These are phyloP conservation scores for Centropristis striata DNA, from an alignment of 2,113 vertebrate genomes.

Conservation along the genomic window DNA sequence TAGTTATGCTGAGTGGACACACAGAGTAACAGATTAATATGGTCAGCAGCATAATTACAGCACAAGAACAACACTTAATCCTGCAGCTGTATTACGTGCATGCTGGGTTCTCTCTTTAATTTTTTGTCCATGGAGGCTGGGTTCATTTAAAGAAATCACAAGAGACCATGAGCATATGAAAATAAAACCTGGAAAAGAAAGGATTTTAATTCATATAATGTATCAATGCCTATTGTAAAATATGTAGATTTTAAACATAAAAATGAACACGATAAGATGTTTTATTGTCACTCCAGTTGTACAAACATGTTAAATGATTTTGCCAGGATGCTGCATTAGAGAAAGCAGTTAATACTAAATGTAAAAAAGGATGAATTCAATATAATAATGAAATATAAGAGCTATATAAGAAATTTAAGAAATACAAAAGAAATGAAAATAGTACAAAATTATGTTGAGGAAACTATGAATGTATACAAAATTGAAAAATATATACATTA, in stretches of 20 bases:
- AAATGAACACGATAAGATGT: no score
- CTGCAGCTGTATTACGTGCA: constrained; percentile 59
- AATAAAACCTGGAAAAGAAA: neutral
- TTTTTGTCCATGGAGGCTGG: constrained; percentile 21
- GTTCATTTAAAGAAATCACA: constrained; percentile 21
- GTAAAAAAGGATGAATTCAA: no score
- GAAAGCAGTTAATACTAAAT: no score
- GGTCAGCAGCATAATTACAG: constrained; percentile 69
- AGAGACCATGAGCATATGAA: neutral
- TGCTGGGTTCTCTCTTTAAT: constrained; percentile 37
- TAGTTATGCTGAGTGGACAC: constrained; percentile 75
- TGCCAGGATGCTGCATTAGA: no score
- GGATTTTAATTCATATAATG: neutral
- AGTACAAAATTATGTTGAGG: no score
- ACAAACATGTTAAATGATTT: no score
- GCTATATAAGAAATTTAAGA: no score
- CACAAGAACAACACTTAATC: constrained; percentile 72
- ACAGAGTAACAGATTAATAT: constrained; percentile 68
- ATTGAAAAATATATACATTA: no score
- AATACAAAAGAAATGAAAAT: no score
- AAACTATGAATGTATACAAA: no score
- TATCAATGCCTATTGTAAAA: neutral
- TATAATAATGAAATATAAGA: no score
- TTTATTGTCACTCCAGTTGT: no score
- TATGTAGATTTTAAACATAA: neutral